Evolutionary conservation across 2,888 invertebrate genomes (phyloP).

Genomic region (Polyommatus iphigenia): DNA sequence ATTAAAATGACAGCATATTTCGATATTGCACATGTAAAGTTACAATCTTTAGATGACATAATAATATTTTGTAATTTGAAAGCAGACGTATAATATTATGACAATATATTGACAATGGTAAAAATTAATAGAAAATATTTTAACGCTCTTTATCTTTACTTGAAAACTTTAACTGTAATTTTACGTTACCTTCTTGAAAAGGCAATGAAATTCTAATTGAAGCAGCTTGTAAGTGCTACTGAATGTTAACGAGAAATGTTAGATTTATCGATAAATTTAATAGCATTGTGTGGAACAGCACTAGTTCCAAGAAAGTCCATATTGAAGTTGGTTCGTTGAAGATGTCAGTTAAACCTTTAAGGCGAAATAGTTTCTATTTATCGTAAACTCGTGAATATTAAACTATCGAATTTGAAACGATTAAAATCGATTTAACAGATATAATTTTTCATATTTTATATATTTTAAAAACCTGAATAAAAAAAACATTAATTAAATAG

Average conservation of each 20-base stretch:
- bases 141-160: background rate
- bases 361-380: conserved; percentile 49
- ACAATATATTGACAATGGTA: background rate
- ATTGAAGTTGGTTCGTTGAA: conserved; percentile 57
- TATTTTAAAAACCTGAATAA: background rate
- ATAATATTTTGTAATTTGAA: background rate
- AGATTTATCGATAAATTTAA: conserved; percentile 21
- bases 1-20: background rate
- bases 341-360: conserved; percentile 64
- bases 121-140: background rate
- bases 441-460: too few relatives aligned
- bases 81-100: background rate
- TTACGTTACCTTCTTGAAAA: background rate
- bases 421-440: background rate
- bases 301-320: conserved; percentile 52
- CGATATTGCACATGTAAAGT: background rate
- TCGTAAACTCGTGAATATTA: background rate
- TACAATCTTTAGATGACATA: background rate
- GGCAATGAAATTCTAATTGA: background rate
- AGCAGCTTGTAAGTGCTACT: conserved; percentile 7
- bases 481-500: background rate
- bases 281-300: conserved; percentile 38
- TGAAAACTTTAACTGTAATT: background rate
- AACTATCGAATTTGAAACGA: conserved; percentile 50
- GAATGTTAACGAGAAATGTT: background rate